phyloP scores from a whole-genome alignment of 2,113 vertebrate genomes.

The Callopanchax toddi region DNA sequence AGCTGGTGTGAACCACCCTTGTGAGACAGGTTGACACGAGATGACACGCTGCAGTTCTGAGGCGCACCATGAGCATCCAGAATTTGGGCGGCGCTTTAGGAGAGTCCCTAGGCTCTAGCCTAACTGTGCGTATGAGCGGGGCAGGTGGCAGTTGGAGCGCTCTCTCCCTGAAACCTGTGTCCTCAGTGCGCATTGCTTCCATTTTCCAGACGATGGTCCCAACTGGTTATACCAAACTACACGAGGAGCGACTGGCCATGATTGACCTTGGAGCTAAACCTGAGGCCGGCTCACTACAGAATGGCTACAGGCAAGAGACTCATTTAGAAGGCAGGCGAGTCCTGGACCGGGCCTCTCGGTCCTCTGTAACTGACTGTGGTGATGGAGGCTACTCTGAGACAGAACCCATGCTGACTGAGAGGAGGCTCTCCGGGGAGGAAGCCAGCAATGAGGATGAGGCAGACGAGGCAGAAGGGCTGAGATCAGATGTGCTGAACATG shows the following conservation, averaged over 20 bases:
- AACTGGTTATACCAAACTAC: slow-evolving; percentile 88
- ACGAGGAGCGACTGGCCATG: slow-evolving; percentile 91
- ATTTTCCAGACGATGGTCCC: slow-evolving; percentile 94
- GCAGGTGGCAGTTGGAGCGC: slow-evolving; percentile 84
- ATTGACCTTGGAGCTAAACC: slow-evolving; percentile 83
- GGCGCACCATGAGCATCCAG: slow-evolving; percentile 76
- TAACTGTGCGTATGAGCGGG: slow-evolving; percentile 75
- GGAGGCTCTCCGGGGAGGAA: slow-evolving; percentile 72
- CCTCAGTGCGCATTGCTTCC: slow-evolving; percentile 84
- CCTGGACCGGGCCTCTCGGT: slow-evolving; percentile 80
- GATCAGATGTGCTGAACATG: slow-evolving; percentile 52
- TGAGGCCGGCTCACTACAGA: slow-evolving; percentile 81
- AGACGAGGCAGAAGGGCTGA: slow-evolving; percentile 36
- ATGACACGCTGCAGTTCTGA: slow-evolving; percentile 53
- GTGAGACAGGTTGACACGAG: slow-evolving; percentile 33
- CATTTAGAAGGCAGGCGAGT: slow-evolving; percentile 84
- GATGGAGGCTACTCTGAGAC: slow-evolving; percentile 83
- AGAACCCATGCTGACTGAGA: slow-evolving; percentile 85
- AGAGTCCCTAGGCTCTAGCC: slow-evolving; percentile 78
- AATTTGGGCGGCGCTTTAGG: slow-evolving; percentile 72
- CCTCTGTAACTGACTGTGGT: slow-evolving; percentile 79
- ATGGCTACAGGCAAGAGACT: slow-evolving; percentile 81
- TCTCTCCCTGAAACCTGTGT: slow-evolving; percentile 81
- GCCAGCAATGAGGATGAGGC: slow-evolving; percentile 43
- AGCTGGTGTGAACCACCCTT: background rate